phyloP scores from a whole-genome alignment of 2,113 vertebrate species.

The Coptodon rendalli region DNA sequence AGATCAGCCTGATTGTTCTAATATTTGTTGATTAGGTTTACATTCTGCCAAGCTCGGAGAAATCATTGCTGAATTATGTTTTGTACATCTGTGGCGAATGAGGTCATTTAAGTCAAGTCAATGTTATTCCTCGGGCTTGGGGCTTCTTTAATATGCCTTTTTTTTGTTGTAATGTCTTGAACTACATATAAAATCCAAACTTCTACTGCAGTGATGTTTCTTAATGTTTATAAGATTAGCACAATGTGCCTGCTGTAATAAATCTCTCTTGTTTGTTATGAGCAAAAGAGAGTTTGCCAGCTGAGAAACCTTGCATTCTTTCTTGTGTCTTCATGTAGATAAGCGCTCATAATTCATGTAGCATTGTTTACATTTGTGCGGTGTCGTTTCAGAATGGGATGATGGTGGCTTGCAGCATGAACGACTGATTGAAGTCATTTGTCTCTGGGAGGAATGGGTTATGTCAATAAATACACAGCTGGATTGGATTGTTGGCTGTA shows the following conservation, averaged over 20 bases:
- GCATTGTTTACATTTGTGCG: background rate
- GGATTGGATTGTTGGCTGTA: background rate
- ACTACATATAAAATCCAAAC: background rate
- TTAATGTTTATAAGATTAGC: background rate
- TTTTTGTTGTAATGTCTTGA: background rate
- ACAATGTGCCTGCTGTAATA: background rate
- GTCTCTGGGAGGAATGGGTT: background rate
- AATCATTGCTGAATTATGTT: slow-evolving; percentile 18
- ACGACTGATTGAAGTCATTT: background rate
- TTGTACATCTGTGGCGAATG: background rate
- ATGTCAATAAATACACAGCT: background rate
- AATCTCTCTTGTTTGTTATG: background rate
- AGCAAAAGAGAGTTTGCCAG: background rate
- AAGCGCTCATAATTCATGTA: background rate
- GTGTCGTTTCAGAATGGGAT: background rate
- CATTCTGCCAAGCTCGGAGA: background rate
- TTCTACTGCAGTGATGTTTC: background rate
- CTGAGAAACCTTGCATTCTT: background rate
- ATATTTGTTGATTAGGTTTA: slow-evolving; percentile 43
- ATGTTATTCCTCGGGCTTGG: background rate
- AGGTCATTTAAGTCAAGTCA: slow-evolving; percentile 6
- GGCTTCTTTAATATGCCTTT: background rate
- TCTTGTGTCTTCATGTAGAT: background rate
- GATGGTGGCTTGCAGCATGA: background rate
- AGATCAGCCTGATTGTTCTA: slow-evolving; percentile 37